These are phyloP conservation scores for Melanotaenia trifasciata DNA, from an alignment of 2,797 vertebrate species.

Conservation along the genomic window DNA sequence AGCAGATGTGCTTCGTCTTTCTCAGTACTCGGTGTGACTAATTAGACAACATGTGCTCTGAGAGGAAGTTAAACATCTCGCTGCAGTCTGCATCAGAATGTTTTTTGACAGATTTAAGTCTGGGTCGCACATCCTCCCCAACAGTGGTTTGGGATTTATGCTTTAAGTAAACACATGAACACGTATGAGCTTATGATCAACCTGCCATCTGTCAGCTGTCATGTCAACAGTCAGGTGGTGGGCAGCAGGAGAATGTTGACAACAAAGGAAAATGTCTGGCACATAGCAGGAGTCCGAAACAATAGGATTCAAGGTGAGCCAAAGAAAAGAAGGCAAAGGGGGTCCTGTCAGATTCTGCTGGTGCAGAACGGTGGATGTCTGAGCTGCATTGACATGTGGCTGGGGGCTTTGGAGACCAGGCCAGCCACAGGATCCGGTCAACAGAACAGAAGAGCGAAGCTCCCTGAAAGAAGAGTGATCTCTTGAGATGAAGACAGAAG, in stretches of 20 bases:
- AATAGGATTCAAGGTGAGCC: conserved; percentile 26
- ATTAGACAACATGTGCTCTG: conserved; percentile 24
- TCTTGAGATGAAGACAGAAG: conserved; percentile 35
- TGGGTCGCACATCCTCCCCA: not conserved
- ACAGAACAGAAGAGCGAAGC: conserved; percentile 34
- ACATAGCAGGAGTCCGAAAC: conserved; percentile 25
- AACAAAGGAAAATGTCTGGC: conserved; percentile 38
- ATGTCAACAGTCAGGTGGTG: conserved; percentile 38
- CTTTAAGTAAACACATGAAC: conserved; percentile 18
- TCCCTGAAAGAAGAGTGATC: conserved; percentile 35
- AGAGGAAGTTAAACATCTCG: conserved; percentile 24
- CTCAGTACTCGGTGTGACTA: conserved; percentile 25
- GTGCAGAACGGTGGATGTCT: conserved; percentile 62
- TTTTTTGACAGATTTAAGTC: conserved; percentile 10
- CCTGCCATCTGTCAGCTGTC: conserved; percentile 57
- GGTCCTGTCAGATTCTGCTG: conserved; percentile 67
- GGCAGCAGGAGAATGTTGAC: conserved; percentile 35
- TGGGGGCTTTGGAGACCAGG: conserved; percentile 52
- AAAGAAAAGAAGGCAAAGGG: conserved; percentile 22
- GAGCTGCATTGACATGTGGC: conserved; percentile 59
- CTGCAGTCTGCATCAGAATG: not conserved
- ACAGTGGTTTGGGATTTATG: not conserved
- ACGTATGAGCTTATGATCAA: conserved; percentile 24
- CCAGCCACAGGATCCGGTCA: conserved; percentile 37
- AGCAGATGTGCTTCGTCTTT: conserved; percentile 49